Conservation (phyloP, 2,888 invertebrate genomes). For the Sarcophaga variegata region DNA sequence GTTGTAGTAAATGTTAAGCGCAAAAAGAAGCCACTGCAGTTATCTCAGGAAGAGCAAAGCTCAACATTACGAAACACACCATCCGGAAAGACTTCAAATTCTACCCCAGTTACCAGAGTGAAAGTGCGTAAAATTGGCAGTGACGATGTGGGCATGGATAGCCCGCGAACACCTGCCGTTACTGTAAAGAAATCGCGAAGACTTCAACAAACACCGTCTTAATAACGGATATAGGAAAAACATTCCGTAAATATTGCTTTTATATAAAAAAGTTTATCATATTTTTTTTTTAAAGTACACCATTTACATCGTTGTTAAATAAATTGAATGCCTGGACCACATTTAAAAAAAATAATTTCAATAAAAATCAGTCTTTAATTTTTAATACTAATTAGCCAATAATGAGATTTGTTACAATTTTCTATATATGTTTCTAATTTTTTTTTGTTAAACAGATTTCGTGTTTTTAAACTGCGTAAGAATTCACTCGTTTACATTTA, state of each 20-base stretch:
- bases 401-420: too few species aligned
- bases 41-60: slow-evolving; percentile 34
- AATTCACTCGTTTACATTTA: too few species aligned
- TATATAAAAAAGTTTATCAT: slow-evolving; percentile 8
- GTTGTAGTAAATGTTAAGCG: slow-evolving; percentile 81
- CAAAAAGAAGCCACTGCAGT: slow-evolving; percentile 77
- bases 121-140: slow-evolving; percentile 76
- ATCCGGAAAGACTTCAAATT: slow-evolving; percentile 34
- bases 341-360: too few species aligned
- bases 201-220: slow-evolving; percentile 36
- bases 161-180: slow-evolving; percentile 76
- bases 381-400: too few species aligned
- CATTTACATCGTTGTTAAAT: background rate
- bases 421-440: too few species aligned
- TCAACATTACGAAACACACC: slow-evolving; percentile 21
- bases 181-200: slow-evolving; percentile 74
- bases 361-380: too few species aligned
- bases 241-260: slow-evolving; percentile 38
- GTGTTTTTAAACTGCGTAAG: too few species aligned
- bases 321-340: background rate
- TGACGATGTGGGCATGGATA: slow-evolving; percentile 63
- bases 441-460: too few species aligned
- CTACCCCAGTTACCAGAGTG: slow-evolving; percentile 75
- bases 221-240: background rate
- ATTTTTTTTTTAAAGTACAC: background rate